These are phyloP conservation scores for Erpetoichthys calabaricus DNA, from an alignment of 2,797 vertebrate species.

Conservation along the genomic window DNA sequence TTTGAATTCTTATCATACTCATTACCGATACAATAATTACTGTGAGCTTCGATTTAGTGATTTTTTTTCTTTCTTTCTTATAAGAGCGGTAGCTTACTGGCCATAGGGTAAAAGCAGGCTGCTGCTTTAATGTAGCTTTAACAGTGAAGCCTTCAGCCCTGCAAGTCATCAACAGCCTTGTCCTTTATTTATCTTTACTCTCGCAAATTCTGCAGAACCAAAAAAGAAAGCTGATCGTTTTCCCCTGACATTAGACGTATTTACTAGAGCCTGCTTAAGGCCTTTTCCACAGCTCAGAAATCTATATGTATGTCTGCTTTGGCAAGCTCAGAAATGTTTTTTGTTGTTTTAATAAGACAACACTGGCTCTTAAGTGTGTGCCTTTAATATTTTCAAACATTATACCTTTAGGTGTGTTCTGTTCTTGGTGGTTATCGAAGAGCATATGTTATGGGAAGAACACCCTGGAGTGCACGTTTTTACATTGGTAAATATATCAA, in stretches of 20 bases:
- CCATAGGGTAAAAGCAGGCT: slow-evolving; percentile 1
- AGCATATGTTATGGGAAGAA: slow-evolving; percentile 2
- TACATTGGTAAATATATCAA: slow-evolving; percentile 4
- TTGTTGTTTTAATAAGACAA: slow-evolving; percentile 5
- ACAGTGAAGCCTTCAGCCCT: slow-evolving; percentile 1
- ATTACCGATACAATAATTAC: not conserved
- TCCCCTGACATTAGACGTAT: not conserved
- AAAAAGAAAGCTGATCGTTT: not conserved
- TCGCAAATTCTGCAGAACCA: not conserved
- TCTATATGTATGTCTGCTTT: slow-evolving; percentile 1
- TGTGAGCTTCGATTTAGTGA: not conserved
- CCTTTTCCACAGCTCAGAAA: slow-evolving; percentile 1
- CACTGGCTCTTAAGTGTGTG: not conserved
- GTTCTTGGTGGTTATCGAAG: slow-evolving; percentile 4
- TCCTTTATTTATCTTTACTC: slow-evolving; percentile 2
- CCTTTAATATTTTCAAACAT: slow-evolving; percentile 3
- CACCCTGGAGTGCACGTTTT: not conserved
- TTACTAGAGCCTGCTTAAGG: not conserved
- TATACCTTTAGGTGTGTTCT: slow-evolving; percentile 6
- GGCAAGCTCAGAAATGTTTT: not conserved
- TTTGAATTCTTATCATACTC: not conserved
- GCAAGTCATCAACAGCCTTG: not conserved
- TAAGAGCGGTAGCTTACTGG: not conserved
- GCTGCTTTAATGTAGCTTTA: not conserved
- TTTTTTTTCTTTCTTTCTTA: not conserved